phyloP scores from a whole-genome alignment of 2,113 vertebrate genomes.

The Elgaria multicarinata region DNA sequence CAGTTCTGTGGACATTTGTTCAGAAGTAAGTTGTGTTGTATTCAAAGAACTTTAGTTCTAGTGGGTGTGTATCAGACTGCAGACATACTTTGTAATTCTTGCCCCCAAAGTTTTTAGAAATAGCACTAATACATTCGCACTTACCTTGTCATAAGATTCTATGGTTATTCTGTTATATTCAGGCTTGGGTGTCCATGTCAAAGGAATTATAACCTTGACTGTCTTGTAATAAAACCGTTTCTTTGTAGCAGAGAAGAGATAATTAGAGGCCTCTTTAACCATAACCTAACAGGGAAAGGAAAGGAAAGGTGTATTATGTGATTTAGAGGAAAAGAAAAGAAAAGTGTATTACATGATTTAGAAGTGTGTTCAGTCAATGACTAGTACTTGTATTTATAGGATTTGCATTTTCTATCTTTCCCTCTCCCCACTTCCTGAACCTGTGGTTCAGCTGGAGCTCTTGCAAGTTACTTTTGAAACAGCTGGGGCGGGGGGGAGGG shows the following conservation, averaged over 20 bases:
- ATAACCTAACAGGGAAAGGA: constrained; percentile 67
- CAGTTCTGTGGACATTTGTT: background rate
- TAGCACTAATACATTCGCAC: background rate
- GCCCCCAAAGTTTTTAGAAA: background rate
- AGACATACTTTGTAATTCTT: background rate
- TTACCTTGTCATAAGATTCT: constrained; percentile 78
- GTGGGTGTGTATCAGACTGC: background rate
- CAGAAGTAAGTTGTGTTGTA: background rate
- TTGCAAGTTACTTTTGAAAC: background rate
- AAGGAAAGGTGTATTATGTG: background rate
- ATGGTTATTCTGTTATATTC: constrained; percentile 64
- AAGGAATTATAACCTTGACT: constrained; percentile 78
- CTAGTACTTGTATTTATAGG: background rate
- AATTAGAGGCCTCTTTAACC: constrained; percentile 71
- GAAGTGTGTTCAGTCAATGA: background rate
- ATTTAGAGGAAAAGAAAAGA: constrained; percentile 8
- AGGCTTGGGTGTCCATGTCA: constrained; percentile 65
- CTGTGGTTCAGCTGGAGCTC: background rate
- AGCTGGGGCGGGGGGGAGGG: no score
- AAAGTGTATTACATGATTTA: background rate
- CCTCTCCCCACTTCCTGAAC: background rate
- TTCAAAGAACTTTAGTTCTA: background rate
- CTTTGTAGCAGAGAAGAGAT: constrained; percentile 73
- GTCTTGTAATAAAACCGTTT: constrained; percentile 73
- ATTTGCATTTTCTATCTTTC: background rate